A percentile compares a stretch with the other conserved stretches of the same genome.
Evolutionary conservation across 2,113 vertebrate genomes (phyloP).

Genomic region (Ceyx cyanopectus): DNA sequence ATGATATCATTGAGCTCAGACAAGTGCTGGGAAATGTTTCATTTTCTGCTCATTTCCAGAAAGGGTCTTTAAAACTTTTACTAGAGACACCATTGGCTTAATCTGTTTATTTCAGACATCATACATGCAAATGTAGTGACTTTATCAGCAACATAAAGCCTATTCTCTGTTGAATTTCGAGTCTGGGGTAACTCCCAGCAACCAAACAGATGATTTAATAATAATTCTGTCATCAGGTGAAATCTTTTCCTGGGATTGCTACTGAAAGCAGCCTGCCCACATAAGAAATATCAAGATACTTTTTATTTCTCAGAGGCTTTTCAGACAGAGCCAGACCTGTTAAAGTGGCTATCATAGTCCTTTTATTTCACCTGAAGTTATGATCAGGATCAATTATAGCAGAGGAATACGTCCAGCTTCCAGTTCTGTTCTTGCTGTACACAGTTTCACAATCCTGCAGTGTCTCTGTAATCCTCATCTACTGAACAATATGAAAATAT

Average conservation of each 20-base stretch:
- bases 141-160: slow-evolving; percentile 4
- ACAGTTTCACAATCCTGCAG: background rate
- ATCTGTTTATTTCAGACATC: slow-evolving; percentile 1
- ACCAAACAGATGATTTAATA: slow-evolving; percentile 51
- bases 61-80: background rate
- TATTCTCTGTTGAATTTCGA: slow-evolving; percentile 41
- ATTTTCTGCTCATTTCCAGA: background rate
- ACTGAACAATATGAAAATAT: slow-evolving; percentile 3
- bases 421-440: background rate
- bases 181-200: slow-evolving; percentile 57
- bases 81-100: background rate
- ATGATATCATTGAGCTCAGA: background rate
- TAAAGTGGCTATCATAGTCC: background rate
- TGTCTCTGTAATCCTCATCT: background rate
- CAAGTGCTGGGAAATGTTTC: background rate
- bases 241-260: slow-evolving; percentile 21
- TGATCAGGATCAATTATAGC: background rate
- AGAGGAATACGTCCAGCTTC: background rate
- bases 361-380: background rate
- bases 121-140: slow-evolving; percentile 34
- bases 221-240: slow-evolving; percentile 61
- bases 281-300: background rate
- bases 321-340: slow-evolving; percentile 7
- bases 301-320: slow-evolving; percentile 16
- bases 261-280: slow-evolving; percentile 40